These are phyloP conservation scores for Cryptus armator DNA, from an alignment of 2,888 invertebrate genomes.

Conservation along the genomic window DNA sequence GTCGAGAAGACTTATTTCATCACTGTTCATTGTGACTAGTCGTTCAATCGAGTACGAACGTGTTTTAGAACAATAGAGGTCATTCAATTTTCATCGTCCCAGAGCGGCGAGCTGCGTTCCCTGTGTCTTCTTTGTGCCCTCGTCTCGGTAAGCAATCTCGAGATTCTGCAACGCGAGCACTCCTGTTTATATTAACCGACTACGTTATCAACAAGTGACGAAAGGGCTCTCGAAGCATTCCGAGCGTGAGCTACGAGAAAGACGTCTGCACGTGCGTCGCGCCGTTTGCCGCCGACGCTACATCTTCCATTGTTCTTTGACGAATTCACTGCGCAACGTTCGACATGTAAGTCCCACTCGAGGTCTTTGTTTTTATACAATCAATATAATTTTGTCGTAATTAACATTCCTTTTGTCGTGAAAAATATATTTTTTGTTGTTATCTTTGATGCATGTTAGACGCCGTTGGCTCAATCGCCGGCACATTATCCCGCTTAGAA, in stretches of 20 bases:
- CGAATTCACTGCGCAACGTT: neutral
- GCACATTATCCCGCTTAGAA: neutral
- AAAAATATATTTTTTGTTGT: neutral
- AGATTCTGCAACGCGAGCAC: slow-evolving; percentile 13
- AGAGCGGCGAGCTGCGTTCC: neutral
- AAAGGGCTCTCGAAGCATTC: neutral
- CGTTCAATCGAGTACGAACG: neutral
- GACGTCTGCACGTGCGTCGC: neutral
- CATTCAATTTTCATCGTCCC: neutral
- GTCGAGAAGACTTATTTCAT: neutral
- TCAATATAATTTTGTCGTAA: neutral
- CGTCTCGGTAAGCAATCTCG: neutral
- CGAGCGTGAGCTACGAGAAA: neutral
- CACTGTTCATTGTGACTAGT: neutral
- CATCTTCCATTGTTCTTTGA: neutral
- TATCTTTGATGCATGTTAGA: neutral
- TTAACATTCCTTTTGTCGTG: neutral
- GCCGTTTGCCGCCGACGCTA: neutral
- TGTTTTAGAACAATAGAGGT: neutral
- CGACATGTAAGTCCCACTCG: neutral
- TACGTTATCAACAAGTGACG: slow-evolving; percentile 8
- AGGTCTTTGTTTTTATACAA: neutral
- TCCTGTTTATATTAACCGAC: slow-evolving; percentile 25
- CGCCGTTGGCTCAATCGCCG: neutral
- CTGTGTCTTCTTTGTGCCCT: neutral